Base-by-base conservation (phyloP, 2,888 invertebrate species). In the Neocrepidodera transversa region DNA sequence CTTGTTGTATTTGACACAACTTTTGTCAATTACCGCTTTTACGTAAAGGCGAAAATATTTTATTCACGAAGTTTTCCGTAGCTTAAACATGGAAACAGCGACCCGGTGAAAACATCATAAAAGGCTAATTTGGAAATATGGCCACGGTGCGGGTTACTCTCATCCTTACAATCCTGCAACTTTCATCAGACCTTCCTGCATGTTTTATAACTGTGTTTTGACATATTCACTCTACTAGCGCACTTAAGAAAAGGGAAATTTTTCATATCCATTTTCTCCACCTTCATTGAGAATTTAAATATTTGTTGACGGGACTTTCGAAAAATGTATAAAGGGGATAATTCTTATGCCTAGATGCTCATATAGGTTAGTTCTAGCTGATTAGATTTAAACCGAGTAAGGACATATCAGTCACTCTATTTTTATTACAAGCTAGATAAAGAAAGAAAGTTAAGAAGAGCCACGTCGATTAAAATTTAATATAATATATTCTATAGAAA, bases 91-190 rank as follows among this genome's bases (percentile, higher is more conserved):
- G 18, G 42, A 42, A 42, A 18, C 20, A 42, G 23, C 18, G 13
- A 6, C 13, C 20, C 42, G 7, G 42, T 13, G 23, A 42, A n/a
- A 42, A 42, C 42, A 20, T 10, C 10, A 23, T 42, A 42, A 42
- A 42, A 20, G 42, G 42, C 42, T 42, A 42, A 42, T 42, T 42
- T 20, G 20, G 42, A 42, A 20, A 42, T 42, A 42, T 42, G 20
- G 42, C 42, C 42, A 42, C 20, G 11, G 13, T 20, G 20, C 20
- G 42, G 42, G 42, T 20, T 13, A 42, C 20, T 42, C 42, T 18
- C 42, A 10, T 20, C 20, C 20, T 42, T 18, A 42, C 10, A 42
- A 42, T 42, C 20, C 20, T 42, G 42, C 20, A 42, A 42, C 42
- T 42, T 42, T 42, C 42, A 42, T 42, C 42, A 20, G 42, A 5